These are phyloP conservation scores for Galerucella nymphaeae DNA, from an alignment of 2,888 invertebrate genomes.

Conservation along the genomic window DNA sequence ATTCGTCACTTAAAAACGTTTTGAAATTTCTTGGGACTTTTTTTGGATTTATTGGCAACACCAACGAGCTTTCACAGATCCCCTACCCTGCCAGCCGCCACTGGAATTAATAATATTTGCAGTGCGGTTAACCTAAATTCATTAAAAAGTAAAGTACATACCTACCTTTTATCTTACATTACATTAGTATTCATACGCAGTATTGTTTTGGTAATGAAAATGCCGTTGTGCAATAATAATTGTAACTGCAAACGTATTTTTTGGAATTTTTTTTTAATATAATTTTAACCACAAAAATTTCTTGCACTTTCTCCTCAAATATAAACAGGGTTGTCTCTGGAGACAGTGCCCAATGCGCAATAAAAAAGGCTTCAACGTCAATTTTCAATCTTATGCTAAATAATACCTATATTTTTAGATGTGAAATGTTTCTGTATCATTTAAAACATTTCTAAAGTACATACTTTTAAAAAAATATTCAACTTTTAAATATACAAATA, in stretches of 20 bases:
- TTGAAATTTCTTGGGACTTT: too few relatives aligned
- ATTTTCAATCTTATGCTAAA: too few relatives aligned
- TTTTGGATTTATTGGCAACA: too few relatives aligned
- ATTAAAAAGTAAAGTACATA: not conserved
- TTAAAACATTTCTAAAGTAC: not conserved
- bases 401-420: too few relatives aligned
- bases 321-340: too few relatives aligned
- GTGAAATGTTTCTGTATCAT: not conserved
- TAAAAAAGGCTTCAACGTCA: too few relatives aligned
- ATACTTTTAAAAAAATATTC: too few relatives aligned
- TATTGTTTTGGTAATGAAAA: not conserved
- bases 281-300: not conserved
- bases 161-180: not conserved
- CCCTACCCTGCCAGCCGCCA: too few relatives aligned
- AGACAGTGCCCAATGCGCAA: too few relatives aligned
- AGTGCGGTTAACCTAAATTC: constrained; percentile 3
- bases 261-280: not conserved
- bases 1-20: not conserved
- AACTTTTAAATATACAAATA: not conserved
- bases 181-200: not conserved
- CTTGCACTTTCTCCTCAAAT: too few relatives aligned
- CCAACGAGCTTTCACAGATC: too few relatives aligned
- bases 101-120: not conserved
- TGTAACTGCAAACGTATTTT: not conserved
- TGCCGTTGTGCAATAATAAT: not conserved